Evolutionary conservation across 2,888 invertebrate genomes (phyloP).

Genomic region (Euproctis similis): DNA sequence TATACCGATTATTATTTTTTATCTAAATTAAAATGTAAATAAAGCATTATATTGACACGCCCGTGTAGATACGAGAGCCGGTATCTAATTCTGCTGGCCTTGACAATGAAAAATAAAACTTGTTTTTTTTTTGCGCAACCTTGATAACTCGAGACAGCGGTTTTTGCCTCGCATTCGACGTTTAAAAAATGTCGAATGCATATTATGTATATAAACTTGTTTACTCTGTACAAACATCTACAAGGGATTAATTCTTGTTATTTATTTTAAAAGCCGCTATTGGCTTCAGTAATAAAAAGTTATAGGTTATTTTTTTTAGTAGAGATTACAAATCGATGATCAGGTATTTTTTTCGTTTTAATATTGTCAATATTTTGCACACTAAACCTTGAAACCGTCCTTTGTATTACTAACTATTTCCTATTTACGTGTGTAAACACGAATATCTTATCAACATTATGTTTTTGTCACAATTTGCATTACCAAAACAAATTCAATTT

Average conservation of each 20-base stretch:
- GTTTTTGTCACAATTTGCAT: no score
- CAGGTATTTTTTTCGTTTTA: no score
- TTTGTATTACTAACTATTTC: no score
- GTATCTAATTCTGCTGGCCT: constrained; percentile 70
- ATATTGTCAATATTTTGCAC: no score
- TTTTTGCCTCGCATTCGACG: constrained; percentile 36
- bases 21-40: constrained; percentile 57
- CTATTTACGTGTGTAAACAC: no score
- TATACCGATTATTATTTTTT: no score
- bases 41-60: constrained; percentile 59
- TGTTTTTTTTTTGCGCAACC: constrained; percentile 53
- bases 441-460: no score
- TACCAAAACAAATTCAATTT: no score
- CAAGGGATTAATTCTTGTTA: constrained; percentile 7
- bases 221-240: constrained; percentile 13
- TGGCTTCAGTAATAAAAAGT: neutral
- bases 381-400: no score
- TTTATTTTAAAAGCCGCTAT: constrained; percentile 3
- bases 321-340: no score
- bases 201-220: constrained; percentile 19
- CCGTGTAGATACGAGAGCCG: constrained; percentile 51
- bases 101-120: constrained; percentile 66
- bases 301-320: no score
- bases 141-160: constrained; percentile 51
- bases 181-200: constrained; percentile 30